Evolutionary conservation across 2,797 vertebrate genomes (phyloP).

Genomic region (Myotis myotis): DNA sequence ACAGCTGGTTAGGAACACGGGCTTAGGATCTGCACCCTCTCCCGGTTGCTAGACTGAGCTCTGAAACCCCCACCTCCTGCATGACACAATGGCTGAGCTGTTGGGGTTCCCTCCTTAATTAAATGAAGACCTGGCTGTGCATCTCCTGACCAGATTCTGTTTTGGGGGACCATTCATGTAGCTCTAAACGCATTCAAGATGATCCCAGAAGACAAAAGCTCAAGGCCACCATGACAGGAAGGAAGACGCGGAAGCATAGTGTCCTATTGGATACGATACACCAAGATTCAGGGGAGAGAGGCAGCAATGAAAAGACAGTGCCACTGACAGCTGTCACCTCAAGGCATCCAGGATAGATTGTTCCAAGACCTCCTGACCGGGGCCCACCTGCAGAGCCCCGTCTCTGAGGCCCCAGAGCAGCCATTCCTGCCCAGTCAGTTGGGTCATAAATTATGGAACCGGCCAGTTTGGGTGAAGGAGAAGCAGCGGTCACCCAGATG

Average conservation of each 20-base stretch:
- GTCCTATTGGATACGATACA: background rate
- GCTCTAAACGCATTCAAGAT: background rate
- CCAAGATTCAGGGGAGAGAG: background rate
- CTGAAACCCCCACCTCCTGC: background rate
- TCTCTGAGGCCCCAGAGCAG: background rate
- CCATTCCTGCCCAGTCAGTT: background rate
- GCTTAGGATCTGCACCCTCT: background rate
- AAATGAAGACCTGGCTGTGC: background rate
- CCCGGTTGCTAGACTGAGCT: background rate
- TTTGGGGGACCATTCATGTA: background rate
- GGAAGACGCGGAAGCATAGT: background rate
- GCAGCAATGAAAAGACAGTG: background rate
- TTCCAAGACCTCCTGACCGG: background rate
- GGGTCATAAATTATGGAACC: background rate
- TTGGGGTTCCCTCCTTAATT: background rate
- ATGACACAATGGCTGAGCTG: background rate
- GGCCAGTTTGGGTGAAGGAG: background rate
- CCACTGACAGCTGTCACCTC: background rate
- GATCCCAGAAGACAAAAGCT: background rate
- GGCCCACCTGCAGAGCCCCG: background rate
- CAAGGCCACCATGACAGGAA: fast-evolving
- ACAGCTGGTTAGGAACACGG: background rate
- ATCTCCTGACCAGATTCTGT: background rate
- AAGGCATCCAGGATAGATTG: background rate
- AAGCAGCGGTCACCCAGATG: background rate